phyloP scores from a whole-genome alignment of 2,797 vertebrate species.

The Falco cherrug region DNA sequence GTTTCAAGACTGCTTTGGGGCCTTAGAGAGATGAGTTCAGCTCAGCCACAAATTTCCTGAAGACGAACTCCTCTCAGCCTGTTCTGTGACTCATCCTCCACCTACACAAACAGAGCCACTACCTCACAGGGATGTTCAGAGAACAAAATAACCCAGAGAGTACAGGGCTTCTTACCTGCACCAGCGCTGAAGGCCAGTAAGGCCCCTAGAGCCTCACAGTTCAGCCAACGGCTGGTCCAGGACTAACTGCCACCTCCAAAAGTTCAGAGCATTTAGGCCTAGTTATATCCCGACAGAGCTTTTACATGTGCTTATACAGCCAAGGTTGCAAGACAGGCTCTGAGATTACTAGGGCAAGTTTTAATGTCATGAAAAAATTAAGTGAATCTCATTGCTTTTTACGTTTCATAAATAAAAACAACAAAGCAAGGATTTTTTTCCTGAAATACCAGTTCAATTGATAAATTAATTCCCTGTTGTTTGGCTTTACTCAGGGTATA shows the following conservation, averaged over 20 bases:
- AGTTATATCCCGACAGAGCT: not conserved
- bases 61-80: not conserved
- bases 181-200: not conserved
- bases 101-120: not conserved
- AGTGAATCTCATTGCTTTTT: not conserved
- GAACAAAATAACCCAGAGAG: not conserved
- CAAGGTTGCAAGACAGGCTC: not conserved
- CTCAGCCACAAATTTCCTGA: not conserved
- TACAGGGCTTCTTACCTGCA: not conserved
- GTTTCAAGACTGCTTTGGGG: not conserved
- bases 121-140: not conserved
- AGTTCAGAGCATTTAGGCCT: not conserved
- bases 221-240: not conserved
- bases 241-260: not conserved
- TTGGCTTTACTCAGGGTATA: not conserved
- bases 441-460: not conserved
- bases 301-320: not conserved
- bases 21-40: not conserved
- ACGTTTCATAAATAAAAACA: not conserved
- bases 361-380: not conserved
- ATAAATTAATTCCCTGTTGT: not conserved
- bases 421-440: not conserved
- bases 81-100: not conserved
- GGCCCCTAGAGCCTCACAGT: not conserved
- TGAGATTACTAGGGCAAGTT: not conserved